Evolutionary conservation across 1,140 invertebrate genomes (phyloP).

Genomic region (Drosophila ogumai): DNA sequence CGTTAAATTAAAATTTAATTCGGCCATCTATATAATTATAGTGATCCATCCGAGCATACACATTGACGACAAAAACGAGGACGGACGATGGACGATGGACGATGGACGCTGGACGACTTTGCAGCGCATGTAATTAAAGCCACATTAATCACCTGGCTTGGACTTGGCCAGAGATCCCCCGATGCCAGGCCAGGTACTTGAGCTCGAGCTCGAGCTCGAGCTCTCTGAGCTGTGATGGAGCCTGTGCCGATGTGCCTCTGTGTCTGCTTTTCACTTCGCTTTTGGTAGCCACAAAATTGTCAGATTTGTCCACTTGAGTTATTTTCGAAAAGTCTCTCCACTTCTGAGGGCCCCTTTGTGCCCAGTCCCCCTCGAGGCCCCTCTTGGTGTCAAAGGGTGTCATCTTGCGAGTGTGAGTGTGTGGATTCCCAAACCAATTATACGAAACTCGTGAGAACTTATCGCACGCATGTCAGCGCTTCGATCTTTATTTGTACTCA

Average conservation of each 20-base stretch:
- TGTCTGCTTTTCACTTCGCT: constrained; percentile 51
- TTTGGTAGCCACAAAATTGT: constrained; percentile 83
- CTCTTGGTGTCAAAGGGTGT: constrained; percentile 52
- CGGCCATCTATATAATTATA: constrained; percentile 84
- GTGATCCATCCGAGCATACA: constrained; percentile 81
- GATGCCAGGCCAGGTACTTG: constrained; percentile 53
- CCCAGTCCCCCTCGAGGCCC: neutral
- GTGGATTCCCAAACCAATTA: constrained; percentile 75
- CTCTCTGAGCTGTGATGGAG: constrained; percentile 20
- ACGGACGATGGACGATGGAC: constrained; percentile 22
- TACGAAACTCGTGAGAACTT: constrained; percentile 79
- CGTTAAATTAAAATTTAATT: constrained; percentile 84
- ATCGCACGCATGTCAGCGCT: constrained; percentile 44
- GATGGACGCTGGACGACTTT: constrained; percentile 38
- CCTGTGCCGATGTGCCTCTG: constrained; percentile 23
- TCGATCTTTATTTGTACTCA: constrained; percentile 76
- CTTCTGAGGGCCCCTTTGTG: constrained; percentile 13
- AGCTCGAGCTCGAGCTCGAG: constrained; percentile 11
- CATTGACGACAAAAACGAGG: constrained; percentile 72
- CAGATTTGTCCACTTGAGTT: constrained; percentile 84
- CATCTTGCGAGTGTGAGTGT: constrained; percentile 35
- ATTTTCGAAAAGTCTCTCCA: constrained; percentile 67
- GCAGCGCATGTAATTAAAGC: constrained; percentile 82
- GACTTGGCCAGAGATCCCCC: constrained; percentile 3
- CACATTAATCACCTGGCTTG: constrained; percentile 75